Evolutionary conservation across 2,113 vertebrate genomes (phyloP).

Genomic region (Carassius gibelio): DNA sequence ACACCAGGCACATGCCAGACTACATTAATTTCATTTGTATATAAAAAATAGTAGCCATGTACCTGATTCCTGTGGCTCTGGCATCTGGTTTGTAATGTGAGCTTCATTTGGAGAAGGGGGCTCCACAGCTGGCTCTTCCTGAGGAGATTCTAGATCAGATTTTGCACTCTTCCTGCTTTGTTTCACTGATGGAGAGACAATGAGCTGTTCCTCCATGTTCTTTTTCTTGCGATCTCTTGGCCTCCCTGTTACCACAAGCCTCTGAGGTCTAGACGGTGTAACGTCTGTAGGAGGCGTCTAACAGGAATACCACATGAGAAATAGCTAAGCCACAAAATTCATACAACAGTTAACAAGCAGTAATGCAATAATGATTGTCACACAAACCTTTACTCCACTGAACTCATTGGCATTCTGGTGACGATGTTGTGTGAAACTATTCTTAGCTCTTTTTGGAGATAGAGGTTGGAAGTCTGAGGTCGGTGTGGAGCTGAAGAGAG

Average conservation of each 20-base stretch:
- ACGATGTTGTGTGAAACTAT: background rate
- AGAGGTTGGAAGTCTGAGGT: conserved; percentile 5
- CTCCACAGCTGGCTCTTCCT: background rate
- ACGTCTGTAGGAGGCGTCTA: background rate
- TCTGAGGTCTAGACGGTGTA: background rate
- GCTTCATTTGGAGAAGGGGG: conserved; percentile 40
- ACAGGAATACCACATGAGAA: background rate
- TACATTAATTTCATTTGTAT: background rate
- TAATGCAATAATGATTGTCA: background rate
- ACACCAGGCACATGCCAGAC: background rate
- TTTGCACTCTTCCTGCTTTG: background rate
- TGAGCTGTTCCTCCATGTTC: background rate
- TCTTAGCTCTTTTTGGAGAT: background rate
- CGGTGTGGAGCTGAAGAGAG: conserved; percentile 59
- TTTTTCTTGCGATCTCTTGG: background rate
- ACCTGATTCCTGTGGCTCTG: conserved; percentile 61
- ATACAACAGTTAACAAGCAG: background rate
- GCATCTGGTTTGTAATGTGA: conserved; percentile 57
- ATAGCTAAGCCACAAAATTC: background rate
- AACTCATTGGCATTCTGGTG: background rate
- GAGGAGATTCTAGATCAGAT: background rate
- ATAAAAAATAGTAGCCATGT: background rate
- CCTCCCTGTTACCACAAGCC: background rate
- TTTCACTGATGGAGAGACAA: conserved; percentile 22
- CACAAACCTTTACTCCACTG: conserved; percentile 53